Conservation (phyloP, 2,888 invertebrate species). For the Dynastes hyllus region DNA sequence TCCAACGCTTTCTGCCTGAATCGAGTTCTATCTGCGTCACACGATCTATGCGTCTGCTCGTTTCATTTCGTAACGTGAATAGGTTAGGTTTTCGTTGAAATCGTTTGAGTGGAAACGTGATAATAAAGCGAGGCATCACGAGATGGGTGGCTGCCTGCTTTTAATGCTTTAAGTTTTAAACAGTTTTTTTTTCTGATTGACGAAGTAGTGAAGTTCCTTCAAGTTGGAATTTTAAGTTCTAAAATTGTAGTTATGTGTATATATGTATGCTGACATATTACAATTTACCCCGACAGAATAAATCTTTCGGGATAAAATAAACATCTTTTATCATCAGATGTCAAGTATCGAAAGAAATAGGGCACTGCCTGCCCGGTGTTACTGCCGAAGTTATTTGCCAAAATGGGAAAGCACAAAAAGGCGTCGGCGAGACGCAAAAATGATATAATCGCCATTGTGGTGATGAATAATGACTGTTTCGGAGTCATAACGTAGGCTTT, state of each 20-base stretch:
- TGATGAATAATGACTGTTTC: constrained; percentile 36
- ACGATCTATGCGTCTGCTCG: constrained; percentile 23
- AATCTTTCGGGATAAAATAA: no score
- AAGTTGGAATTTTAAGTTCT: not conserved
- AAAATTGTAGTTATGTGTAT: no score
- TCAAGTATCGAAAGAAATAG: no score
- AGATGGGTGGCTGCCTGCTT: not conserved
- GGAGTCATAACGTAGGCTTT: not conserved
- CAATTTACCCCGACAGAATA: no score
- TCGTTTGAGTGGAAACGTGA: constrained; percentile 25
- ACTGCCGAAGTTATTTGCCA: no score
- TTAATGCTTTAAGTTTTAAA: not conserved
- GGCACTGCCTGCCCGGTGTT: no score
- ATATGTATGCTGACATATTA: no score
- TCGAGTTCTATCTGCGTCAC: not conserved
- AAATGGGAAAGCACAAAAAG: not conserved
- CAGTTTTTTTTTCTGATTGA: not conserved
- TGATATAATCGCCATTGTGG: constrained; percentile 32
- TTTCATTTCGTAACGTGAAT: constrained; percentile 22
- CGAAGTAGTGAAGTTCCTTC: not conserved
- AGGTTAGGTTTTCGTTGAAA: constrained; percentile 25
- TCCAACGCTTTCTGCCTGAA: not conserved
- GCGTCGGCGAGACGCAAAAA: constrained; percentile 14
- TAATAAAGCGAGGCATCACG: constrained; percentile 14
- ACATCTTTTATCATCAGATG: no score